These are phyloP conservation scores for Himalopsyche tibetana DNA, from an alignment of 2,888 invertebrate species.

Conservation along the genomic window DNA sequence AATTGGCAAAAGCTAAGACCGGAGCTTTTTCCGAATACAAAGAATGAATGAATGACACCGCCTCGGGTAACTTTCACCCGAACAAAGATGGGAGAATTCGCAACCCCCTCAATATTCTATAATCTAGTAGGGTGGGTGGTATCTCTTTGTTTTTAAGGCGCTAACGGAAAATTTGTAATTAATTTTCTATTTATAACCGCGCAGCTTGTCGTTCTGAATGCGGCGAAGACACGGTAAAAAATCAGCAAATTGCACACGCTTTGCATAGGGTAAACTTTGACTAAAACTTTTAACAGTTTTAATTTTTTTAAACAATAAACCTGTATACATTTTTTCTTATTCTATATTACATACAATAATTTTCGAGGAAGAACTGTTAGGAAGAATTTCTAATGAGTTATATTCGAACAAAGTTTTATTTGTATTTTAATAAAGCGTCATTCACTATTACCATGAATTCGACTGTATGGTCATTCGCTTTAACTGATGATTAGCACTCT, in stretches of 20 bases:
- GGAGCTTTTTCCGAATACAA: constrained; percentile 26
- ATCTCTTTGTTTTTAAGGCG: constrained; percentile 23
- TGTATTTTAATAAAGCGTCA: no score
- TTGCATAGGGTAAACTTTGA: background rate
- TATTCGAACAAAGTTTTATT: no score
- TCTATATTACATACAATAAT: no score
- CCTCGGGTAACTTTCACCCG: constrained; percentile 22
- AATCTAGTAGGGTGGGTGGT: background rate
- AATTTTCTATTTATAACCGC: constrained; percentile 12
- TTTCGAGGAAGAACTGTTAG: no score
- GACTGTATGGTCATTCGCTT: no score
- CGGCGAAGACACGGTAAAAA: background rate
- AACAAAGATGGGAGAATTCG: constrained; percentile 2
- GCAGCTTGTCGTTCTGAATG: background rate
- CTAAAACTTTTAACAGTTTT: background rate
- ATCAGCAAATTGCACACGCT: background rate
- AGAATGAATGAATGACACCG: constrained; percentile 22
- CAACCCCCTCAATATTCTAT: constrained; percentile 6
- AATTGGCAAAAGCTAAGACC: constrained; percentile 4
- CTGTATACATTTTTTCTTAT: no score
- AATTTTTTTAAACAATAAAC: no score
- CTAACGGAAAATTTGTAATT: constrained; percentile 11
- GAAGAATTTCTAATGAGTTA: no score
- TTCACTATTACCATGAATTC: no score
- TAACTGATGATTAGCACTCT: no score